A percentile compares a stretch with the other conserved stretches of the same genome.
phyloP scores from a whole-genome alignment of 2,888 invertebrate genomes.

The Pollenia amentaria region DNA sequence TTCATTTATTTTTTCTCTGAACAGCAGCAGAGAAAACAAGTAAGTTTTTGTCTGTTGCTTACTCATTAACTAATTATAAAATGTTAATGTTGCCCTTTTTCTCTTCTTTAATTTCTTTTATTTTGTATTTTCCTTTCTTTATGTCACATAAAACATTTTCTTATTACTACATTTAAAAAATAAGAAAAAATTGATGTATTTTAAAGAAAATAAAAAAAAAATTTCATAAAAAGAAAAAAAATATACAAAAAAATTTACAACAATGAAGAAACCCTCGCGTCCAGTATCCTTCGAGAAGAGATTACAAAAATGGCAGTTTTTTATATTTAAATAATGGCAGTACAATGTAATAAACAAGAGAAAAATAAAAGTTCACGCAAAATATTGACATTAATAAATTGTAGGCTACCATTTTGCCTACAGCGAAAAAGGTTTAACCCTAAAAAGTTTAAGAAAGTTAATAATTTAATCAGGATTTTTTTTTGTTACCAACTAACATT shows the following conservation, averaged over 20 bases:
- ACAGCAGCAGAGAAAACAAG: too few relatives aligned
- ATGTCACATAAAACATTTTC: conserved; percentile 27
- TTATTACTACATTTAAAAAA: too few relatives aligned
- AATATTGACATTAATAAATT: conserved; percentile 17
- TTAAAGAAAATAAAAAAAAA: background rate
- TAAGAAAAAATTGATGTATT: too few relatives aligned
- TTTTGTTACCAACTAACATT: too few relatives aligned
- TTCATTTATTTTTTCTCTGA: too few relatives aligned
- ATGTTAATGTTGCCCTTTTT: conserved; percentile 60
- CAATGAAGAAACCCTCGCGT: background rate
- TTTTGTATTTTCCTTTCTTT: conserved; percentile 14
- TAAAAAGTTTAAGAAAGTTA: background rate
- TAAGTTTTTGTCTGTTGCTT: background rate
- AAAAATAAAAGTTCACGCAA: background rate
- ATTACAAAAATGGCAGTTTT: too few relatives aligned
- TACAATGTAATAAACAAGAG: background rate
- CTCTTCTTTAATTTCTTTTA: background rate
- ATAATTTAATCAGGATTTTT: too few relatives aligned
- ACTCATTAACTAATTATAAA: conserved; percentile 57
- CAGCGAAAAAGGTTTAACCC: background rate
- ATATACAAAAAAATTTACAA: background rate
- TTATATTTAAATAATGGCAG: background rate
- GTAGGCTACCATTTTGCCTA: background rate
- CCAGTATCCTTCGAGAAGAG: background rate
- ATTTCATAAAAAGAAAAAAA: conserved; percentile 9